Percentiles rank a stretch among this genome's conserved stretches.
Evolutionary conservation across 1,140 invertebrate genomes (phyloP).

Genomic region (Drosophila takahashii): DNA sequence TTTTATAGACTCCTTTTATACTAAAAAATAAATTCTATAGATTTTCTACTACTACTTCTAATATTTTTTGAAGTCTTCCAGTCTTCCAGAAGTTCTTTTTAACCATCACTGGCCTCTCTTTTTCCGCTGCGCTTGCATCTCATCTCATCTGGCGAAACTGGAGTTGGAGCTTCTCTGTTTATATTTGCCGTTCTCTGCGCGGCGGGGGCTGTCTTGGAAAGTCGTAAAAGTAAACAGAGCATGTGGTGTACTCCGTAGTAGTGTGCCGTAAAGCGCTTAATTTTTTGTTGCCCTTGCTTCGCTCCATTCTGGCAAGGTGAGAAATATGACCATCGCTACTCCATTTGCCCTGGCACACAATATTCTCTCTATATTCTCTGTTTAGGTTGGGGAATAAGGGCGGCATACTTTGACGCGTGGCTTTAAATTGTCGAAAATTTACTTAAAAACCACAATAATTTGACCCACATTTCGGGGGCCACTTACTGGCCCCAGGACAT

Average conservation of each 20-base stretch:
- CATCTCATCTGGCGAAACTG: conserved; percentile 17
- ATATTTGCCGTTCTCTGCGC: conserved; percentile 30
- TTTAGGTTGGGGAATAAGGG: conserved; percentile 5
- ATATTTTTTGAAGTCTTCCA: no score
- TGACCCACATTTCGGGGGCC: conserved; percentile 33
- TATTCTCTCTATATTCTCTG: background rate
- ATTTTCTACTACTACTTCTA: no score
- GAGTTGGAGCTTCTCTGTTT: conserved; percentile 19
- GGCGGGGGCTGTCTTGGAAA: conserved; percentile 40
- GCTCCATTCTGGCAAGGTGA: conserved; percentile 58
- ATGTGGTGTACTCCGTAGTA: conserved; percentile 64
- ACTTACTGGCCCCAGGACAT: conserved; percentile 18
- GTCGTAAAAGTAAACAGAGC: conserved; percentile 81
- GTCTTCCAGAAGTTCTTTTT: no score
- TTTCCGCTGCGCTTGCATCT: conserved; percentile 15
- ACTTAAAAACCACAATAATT: conserved; percentile 5
- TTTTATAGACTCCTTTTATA: no score
- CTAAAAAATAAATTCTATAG: no score
- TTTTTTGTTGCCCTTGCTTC: conserved; percentile 65
- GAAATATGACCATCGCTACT: conserved; percentile 52
- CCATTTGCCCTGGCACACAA: conserved; percentile 11
- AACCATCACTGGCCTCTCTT: conserved; percentile 14
- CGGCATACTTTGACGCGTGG: conserved; percentile 1
- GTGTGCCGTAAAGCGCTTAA: conserved; percentile 77
- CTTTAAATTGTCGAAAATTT: conserved; percentile 12